Base-by-base conservation (phyloP, 2,888 invertebrate genomes). In the Actias luna region DNA sequence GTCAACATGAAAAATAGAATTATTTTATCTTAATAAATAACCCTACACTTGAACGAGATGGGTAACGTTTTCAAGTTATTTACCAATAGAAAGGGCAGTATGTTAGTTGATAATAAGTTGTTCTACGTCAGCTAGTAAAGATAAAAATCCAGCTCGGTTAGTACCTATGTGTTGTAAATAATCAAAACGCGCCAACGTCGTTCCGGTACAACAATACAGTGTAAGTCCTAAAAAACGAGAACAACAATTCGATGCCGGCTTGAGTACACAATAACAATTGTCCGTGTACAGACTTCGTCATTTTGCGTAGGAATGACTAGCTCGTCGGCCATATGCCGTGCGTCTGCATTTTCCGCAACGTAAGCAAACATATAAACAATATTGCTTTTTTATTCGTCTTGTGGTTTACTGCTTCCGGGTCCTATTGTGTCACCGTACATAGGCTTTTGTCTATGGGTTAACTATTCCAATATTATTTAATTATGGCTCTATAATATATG, bases 221-320 rank as follows among this genome's bases (percentile, higher is more conserved):
- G 69, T 79, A 78, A 79, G 74, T 73, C 64, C 70, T n/a, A 78
- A 75, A 77, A 79, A 81, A 67, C 61, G 65, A 70, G 77, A 82
- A 82, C 78, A 77, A 73, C 66, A 69, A 63, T 72, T 68, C 71
- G 65, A 76, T 76, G 76, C 68, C 74, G 70, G 77, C 76, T 70
- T 77, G 76, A 73, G 79, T 77, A 83, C 84, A 88, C 88, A 88
- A 88, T 85, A 89, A 89, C 89, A 89, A 89, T 87, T 85, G 89
- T 87, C 78, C 74, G 72, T 70, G 77, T 70, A 67, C 75, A 73
- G 84, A 85, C 82, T 83, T 90, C 77, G 86, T 91, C 82, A 89
- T 90, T 91, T 89, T 91, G 89, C 89, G 88, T 89, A 80, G 74
- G 72, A 75, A 73, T 75, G 5, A 67, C 69, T 68, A 55, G 67